phyloP scores from a whole-genome alignment of 1,140 invertebrate species.

The Mercenaria mercenaria region DNA sequence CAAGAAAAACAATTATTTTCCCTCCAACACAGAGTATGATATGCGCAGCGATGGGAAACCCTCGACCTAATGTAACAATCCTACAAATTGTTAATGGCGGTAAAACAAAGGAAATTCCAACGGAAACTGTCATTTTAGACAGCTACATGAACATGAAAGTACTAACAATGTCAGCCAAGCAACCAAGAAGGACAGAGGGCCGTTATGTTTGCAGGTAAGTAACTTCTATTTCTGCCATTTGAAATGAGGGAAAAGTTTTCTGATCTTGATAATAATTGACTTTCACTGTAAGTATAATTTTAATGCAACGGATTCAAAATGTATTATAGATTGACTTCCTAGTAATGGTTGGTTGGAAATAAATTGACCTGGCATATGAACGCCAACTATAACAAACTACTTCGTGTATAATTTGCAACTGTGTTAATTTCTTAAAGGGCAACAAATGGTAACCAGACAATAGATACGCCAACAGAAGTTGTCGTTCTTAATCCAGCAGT shows the following conservation, averaged over 20 bases:
- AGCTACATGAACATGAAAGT: conserved; percentile 40
- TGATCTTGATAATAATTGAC: too few species aligned
- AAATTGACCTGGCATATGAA: too few species aligned
- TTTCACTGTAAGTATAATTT: too few species aligned
- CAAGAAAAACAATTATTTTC: conserved; percentile 32
- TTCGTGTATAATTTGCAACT: too few species aligned
- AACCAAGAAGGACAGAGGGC: conserved; percentile 10
- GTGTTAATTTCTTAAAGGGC: too few species aligned
- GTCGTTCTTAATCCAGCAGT: conserved; percentile 11
- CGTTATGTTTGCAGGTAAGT: conserved; percentile 45
- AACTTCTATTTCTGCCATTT: too few species aligned
- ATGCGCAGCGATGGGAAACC: conserved; percentile 54
- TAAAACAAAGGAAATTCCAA: not conserved
- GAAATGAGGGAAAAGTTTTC: not conserved
- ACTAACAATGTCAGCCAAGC: not conserved
- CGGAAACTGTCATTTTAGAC: conserved; percentile 46
- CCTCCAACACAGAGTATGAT: conserved; percentile 50
- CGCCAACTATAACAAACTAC: too few species aligned
- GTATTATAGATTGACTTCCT: too few species aligned
- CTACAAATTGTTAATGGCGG: conserved; percentile 21
- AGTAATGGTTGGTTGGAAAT: too few species aligned
- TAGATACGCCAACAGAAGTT: conserved; percentile 46
- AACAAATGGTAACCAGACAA: conserved; percentile 46
- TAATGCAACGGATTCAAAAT: too few species aligned
- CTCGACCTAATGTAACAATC: conserved; percentile 45